Evolutionary conservation across 2,797 vertebrate genomes (phyloP).

Genomic region (Telmatherina bonti): DNA sequence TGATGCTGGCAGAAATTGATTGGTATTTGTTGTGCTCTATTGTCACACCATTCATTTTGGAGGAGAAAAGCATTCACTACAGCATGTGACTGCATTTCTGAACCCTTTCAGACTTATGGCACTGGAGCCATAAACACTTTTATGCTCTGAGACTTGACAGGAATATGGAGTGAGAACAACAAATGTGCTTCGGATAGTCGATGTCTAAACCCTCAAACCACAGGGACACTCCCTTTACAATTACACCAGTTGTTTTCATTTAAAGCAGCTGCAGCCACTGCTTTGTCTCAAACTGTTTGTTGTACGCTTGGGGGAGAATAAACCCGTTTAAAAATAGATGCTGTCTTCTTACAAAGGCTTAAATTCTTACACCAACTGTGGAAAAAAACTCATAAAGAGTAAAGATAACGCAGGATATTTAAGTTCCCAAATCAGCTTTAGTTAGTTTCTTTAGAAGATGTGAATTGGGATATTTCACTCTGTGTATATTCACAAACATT

Average conservation of each 20-base stretch:
- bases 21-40: conserved; percentile 25
- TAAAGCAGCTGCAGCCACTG: neutral
- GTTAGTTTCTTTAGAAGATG: neutral
- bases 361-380: neutral
- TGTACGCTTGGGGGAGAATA: neutral
- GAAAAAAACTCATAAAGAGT: neutral
- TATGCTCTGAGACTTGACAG: neutral
- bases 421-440: neutral
- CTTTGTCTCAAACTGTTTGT: neutral
- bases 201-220: neutral
- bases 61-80: neutral
- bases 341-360: neutral
- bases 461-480: neutral
- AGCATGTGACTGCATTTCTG: conserved; percentile 1
- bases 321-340: neutral
- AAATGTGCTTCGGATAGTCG: neutral
- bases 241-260: neutral
- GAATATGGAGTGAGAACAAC: neutral
- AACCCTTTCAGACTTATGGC: neutral
- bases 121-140: neutral
- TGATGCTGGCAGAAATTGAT: conserved; percentile 5
- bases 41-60: conserved; percentile 10
- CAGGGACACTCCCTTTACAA: neutral
- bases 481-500: neutral
- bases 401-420: neutral